Percentiles rank a stretch among this genome's conserved stretches.
phyloP scores from a whole-genome alignment of 2,888 invertebrate species.

The Aporophyla nigra region DNA sequence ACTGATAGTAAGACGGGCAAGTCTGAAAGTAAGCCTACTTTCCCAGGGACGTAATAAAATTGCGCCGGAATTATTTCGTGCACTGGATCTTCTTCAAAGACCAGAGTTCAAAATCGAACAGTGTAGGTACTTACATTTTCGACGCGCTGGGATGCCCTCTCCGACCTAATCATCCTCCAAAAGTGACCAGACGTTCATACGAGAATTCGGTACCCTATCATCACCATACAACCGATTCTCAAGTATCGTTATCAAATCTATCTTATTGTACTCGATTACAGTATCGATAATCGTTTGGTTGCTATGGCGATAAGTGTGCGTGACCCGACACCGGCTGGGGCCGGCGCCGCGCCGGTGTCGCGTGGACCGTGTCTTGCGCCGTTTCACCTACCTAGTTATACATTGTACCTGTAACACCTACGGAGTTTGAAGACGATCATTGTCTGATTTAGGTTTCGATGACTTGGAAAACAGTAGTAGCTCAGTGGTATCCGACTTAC shows the following conservation, averaged over 20 bases:
- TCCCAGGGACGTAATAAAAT: too few species aligned
- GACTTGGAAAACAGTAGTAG: neutral
- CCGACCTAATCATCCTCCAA: neutral
- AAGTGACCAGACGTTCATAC: neutral
- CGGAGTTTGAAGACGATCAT: neutral
- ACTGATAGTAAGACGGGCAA: neutral
- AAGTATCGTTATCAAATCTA: conserved; percentile 35
- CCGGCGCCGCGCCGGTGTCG: conserved; percentile 6
- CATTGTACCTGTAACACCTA: neutral
- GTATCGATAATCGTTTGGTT: conserved; percentile 61
- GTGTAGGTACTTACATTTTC: too few species aligned
- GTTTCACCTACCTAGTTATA: neutral
- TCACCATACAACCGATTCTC: conserved; percentile 24
- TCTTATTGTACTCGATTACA: conserved; percentile 52
- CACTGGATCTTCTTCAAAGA: too few species aligned
- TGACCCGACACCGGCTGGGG: conserved; percentile 20
- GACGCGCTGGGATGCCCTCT: too few species aligned
- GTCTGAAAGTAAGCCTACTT: neutral
- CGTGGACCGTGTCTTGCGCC: conserved; percentile 17
- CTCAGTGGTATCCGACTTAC: too few species aligned
- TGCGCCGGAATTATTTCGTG: too few species aligned
- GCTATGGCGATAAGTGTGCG: conserved; percentile 61
- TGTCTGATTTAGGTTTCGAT: neutral
- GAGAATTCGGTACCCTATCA: neutral
- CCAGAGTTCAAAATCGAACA: too few species aligned